phyloP scores from a whole-genome alignment of 37 sponge, comb jelly and placozoan species.

The Bolinopsis microptera region DNA sequence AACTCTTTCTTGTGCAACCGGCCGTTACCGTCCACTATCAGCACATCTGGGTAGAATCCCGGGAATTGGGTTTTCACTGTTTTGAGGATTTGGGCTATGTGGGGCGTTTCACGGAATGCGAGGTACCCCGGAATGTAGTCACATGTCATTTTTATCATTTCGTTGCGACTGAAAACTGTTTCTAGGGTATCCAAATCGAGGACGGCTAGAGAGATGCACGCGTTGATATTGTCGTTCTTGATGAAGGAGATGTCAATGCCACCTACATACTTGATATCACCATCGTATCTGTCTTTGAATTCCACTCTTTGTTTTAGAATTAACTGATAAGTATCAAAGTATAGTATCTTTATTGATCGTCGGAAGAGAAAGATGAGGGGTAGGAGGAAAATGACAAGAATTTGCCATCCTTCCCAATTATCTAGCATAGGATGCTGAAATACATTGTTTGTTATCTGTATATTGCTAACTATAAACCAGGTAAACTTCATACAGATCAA shows the following conservation, averaged over 20 bases:
- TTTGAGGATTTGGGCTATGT: constrained; percentile 73
- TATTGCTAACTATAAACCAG: too few relatives aligned
- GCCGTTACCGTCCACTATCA: constrained; percentile 98
- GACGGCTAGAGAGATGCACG: constrained; percentile 5
- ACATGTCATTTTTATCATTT: background rate
- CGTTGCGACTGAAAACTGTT: background rate
- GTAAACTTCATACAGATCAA: too few relatives aligned
- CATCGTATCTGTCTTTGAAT: background rate
- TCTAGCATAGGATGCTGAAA: background rate
- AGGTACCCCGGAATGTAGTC: constrained; percentile 93
- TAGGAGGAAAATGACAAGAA: background rate
- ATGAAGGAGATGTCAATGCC: constrained; percentile 47
- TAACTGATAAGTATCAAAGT: background rate
- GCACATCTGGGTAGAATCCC: constrained; percentile 75
- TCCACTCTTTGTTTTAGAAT: background rate
- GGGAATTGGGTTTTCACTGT: constrained; percentile 67
- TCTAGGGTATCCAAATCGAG: background rate
- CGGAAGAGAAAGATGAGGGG: background rate
- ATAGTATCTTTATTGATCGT: background rate
- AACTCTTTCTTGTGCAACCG: constrained; percentile 90
- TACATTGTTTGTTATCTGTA: background rate
- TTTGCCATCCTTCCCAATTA: background rate
- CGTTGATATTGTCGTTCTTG: background rate
- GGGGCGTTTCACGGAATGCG: constrained; percentile 90
- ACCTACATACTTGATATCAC: background rate